Evolutionary conservation across 2,113 vertebrate genomes (phyloP).

Genomic region (Petromus typicus): DNA sequence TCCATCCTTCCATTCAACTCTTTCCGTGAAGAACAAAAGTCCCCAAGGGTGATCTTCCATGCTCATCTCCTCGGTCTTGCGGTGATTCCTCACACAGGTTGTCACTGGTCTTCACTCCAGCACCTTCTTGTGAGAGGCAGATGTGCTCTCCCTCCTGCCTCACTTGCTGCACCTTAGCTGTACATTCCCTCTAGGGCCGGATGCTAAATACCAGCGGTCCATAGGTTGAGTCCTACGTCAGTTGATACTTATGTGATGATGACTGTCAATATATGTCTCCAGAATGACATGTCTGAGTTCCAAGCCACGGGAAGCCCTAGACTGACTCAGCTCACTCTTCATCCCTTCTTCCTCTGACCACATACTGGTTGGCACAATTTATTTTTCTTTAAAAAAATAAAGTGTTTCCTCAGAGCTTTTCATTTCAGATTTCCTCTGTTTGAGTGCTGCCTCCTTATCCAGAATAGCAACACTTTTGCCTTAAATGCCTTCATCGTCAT

Average conservation of each 20-base stretch:
- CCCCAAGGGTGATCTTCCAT: neutral
- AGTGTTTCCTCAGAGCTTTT: neutral
- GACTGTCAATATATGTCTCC: neutral
- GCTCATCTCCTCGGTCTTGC: neutral
- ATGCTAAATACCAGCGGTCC: neutral
- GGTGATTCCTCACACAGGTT: neutral
- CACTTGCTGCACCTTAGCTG: neutral
- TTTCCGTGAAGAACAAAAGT: neutral
- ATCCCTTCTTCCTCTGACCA: neutral
- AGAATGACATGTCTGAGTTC: neutral
- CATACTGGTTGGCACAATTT: neutral
- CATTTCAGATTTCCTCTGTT: neutral
- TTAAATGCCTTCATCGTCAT: neutral
- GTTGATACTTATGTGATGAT: neutral
- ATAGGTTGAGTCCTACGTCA: neutral
- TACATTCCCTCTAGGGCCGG: neutral
- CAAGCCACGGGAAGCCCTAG: neutral
- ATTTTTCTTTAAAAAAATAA: neutral
- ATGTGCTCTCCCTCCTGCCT: neutral
- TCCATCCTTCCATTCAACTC: neutral
- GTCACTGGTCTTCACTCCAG: neutral
- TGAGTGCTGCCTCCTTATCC: neutral
- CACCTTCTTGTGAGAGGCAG: neutral
- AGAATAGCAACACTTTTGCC: neutral
- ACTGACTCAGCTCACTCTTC: neutral